Conservation (phyloP, 2,797 vertebrate species). For the Acrossocheilus fasciatus region DNA sequence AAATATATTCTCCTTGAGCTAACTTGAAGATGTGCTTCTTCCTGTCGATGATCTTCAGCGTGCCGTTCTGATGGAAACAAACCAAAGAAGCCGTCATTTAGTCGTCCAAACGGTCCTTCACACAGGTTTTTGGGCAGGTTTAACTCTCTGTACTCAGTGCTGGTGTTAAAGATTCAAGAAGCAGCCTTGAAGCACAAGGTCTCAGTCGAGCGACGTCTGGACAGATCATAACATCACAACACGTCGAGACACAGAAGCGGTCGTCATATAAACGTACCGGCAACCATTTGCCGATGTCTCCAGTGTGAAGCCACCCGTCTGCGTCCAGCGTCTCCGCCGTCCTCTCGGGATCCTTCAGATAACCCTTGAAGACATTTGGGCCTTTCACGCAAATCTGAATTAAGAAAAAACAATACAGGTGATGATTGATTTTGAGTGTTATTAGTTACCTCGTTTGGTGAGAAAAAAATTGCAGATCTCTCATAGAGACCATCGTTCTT, state of each 20-base stretch:
- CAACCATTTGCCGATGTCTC: conserved; percentile 96
- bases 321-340: conserved; percentile 90
- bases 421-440: not conserved
- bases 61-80: conserved; percentile 84
- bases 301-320: conserved; percentile 95
- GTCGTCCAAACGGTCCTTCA: too few relatives aligned
- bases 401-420: not conserved
- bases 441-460: too few relatives aligned
- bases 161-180: not conserved
- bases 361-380: conserved; percentile 97
- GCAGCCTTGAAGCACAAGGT: not conserved
- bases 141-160: not conserved
- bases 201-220: not conserved
- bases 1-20: conserved; percentile 98
- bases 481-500: not conserved
- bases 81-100: not conserved
- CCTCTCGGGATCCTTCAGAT: conserved; percentile 92
- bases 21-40: conserved; percentile 99
- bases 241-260: too few relatives aligned
- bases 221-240: not conserved
- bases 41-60: conserved; percentile 95
- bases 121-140: too few relatives aligned
- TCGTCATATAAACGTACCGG: conserved; percentile 75
- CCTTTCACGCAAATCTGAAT: conserved; percentile 96
- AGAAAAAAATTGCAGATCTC: not conserved